A percentile compares a stretch with the other conserved stretches of the same genome.
phyloP scores from a whole-genome alignment of 2,113 vertebrate genomes.

The Centropus bengalensis region DNA sequence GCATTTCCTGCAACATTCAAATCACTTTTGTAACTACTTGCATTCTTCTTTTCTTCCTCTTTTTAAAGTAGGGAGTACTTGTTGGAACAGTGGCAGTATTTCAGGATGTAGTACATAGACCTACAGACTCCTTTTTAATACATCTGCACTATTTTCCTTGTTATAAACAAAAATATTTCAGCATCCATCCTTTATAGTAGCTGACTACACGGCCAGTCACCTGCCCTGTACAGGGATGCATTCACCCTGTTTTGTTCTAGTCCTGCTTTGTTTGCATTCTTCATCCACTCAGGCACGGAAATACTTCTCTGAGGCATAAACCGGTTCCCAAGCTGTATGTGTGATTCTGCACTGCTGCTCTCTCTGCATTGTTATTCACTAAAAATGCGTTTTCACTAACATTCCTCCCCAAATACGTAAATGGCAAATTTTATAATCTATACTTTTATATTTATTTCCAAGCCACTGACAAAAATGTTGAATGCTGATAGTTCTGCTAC shows the following conservation, averaged over 20 bases:
- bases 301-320: not conserved
- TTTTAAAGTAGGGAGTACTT: not conserved
- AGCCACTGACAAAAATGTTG: not conserved
- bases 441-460: slow-evolving; percentile 6
- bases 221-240: not conserved
- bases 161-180: not conserved
- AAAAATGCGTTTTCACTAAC: not conserved
- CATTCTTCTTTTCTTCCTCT: not conserved
- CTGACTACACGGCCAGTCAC: not conserved
- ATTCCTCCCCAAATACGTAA: not conserved
- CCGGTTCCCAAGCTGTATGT: not conserved
- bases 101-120: not conserved
- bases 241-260: not conserved
- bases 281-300: not conserved
- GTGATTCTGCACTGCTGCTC: not conserved
- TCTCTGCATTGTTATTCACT: not conserved
- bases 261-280: not conserved
- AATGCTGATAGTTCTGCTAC: not conserved
- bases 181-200: not conserved
- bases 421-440: not conserved
- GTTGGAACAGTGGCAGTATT: not conserved
- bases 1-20: not conserved
- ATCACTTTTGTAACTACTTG: not conserved
- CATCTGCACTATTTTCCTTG: not conserved
- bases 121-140: not conserved